These are phyloP conservation scores for Eubasilissa splendida DNA, from an alignment of 2,888 invertebrate species.

Conservation along the genomic window DNA sequence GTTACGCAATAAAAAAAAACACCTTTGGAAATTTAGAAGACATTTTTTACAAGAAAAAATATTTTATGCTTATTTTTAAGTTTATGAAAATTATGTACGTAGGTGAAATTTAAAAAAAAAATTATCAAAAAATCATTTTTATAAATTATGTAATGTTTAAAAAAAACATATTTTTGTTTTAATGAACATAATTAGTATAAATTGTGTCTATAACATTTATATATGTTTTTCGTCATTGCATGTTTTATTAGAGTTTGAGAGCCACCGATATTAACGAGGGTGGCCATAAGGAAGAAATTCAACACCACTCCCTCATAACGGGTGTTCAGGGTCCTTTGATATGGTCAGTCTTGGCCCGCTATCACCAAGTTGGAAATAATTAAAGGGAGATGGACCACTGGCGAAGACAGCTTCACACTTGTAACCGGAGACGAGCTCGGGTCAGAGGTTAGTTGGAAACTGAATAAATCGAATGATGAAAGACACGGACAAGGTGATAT, in stretches of 20 bases:
- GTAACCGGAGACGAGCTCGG: constrained; percentile 27
- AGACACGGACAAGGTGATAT: not conserved
- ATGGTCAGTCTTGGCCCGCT: constrained; percentile 57
- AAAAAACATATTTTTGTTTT: no score
- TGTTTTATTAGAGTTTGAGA: constrained; percentile 14
- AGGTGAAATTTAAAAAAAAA: no score
- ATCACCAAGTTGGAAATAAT: constrained; percentile 54
- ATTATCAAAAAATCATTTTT: no score
- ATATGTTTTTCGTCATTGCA: no score
- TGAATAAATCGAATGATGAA: constrained; percentile 26
- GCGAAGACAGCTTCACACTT: constrained; percentile 32
- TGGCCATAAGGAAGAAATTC: constrained; percentile 44
- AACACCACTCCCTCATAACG: constrained; percentile 47
- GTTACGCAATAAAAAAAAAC: no score
- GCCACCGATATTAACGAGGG: constrained; percentile 19
- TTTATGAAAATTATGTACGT: no score
- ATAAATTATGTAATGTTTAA: no score
- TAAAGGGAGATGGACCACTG: constrained; percentile 51
- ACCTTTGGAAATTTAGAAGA: no score
- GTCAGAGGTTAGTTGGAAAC: constrained; percentile 39
- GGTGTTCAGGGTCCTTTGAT: constrained; percentile 55
- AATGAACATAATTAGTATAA: no score
- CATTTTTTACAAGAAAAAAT: no score
- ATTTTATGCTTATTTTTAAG: no score
- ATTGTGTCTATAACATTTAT: no score